phyloP scores from a whole-genome alignment of 2,888 invertebrate species.

The Pristionchus maxplancki region DNA sequence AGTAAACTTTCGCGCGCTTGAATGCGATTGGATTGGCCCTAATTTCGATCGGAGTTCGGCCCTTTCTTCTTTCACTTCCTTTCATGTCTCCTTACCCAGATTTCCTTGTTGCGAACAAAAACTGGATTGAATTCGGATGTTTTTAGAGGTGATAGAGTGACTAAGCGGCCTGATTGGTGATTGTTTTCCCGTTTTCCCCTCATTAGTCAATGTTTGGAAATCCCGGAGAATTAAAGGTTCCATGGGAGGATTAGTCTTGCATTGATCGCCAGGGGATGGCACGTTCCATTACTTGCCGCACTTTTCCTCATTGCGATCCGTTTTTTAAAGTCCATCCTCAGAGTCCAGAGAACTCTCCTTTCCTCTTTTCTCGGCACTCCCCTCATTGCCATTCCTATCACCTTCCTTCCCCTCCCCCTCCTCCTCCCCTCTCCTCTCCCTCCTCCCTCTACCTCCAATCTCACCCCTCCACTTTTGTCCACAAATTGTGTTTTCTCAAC shows the following conservation, averaged over 20 bases:
- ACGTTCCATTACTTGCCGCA: too few species aligned
- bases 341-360: not conserved
- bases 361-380: not conserved
- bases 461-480: slow-evolving; percentile 8
- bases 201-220: not conserved
- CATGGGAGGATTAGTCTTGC: not conserved
- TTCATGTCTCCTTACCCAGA: not conserved
- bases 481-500: slow-evolving; percentile 50
- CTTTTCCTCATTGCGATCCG: too few species aligned
- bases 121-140: not conserved
- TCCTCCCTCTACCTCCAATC: slow-evolving; percentile 6
- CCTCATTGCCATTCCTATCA: slow-evolving; percentile 3
- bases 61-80: not conserved
- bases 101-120: not conserved
- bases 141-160: not conserved
- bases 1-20: not conserved
- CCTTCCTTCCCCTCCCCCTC: not conserved
- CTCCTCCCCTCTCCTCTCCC: not conserved
- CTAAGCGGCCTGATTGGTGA: not conserved
- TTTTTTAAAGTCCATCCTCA: not conserved
- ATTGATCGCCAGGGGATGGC: not conserved
- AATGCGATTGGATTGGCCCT: slow-evolving; percentile 41
- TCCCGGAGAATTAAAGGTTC: not conserved
- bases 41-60: slow-evolving; percentile 3
- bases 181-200: not conserved